phyloP scores from a whole-genome alignment of 1,140 invertebrate species.

The Ostrea edulis region DNA sequence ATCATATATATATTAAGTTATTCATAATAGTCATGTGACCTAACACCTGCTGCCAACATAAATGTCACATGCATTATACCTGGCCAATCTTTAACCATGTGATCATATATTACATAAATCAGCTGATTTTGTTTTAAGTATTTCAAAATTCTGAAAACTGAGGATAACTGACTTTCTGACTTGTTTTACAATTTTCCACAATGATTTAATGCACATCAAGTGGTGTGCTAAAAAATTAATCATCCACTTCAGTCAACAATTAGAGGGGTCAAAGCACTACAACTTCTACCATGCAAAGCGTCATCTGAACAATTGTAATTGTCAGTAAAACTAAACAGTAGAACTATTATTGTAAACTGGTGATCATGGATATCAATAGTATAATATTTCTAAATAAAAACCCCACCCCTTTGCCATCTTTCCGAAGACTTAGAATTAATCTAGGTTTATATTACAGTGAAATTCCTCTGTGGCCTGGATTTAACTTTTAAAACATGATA shows the following conservation, averaged over 20 bases:
- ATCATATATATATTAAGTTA: no score
- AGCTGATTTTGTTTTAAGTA: neutral
- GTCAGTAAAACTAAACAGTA: neutral
- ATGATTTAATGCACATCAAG: neutral
- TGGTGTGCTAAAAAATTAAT: constrained; percentile 15
- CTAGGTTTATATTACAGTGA: neutral
- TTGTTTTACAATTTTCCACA: neutral
- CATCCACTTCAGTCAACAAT: constrained; percentile 25
- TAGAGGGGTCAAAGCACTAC: neutral
- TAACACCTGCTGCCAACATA: neutral
- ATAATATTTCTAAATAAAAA: neutral
- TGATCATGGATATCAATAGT: neutral
- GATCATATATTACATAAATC: constrained; percentile 14
- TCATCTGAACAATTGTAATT: neutral
- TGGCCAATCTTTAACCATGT: neutral
- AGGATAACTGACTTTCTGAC: neutral
- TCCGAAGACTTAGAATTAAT: neutral
- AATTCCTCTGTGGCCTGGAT: constrained; percentile 8
- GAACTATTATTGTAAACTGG: no score
- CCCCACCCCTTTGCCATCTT: neutral
- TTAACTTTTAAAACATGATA: constrained; percentile 17
- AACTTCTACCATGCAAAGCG: neutral
- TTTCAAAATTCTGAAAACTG: neutral
- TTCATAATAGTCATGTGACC: neutral
- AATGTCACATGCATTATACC: constrained; percentile 2